Evolutionary conservation across 2,888 invertebrate genomes (phyloP).

Genomic region (Marronus borbonicus): DNA sequence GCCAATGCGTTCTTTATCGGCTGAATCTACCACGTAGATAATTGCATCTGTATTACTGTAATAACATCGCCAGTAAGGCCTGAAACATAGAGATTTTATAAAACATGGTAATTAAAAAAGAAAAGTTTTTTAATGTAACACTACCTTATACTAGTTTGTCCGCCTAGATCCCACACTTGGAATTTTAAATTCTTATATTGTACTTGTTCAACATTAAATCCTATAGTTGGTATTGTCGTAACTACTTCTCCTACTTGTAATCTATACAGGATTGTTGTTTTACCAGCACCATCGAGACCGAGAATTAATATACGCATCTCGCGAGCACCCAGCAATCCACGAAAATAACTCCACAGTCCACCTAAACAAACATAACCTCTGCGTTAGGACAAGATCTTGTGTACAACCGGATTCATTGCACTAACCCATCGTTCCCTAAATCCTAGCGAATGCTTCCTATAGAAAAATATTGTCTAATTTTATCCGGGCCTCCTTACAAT

Average conservation of each 20-base stretch:
- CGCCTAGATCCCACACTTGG: conserved; percentile 99
- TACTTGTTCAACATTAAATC: conserved; percentile 99
- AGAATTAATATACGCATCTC: conserved; percentile 99
- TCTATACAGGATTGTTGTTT: conserved; percentile 98
- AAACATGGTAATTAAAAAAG: not conserved
- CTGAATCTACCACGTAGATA: conserved; percentile 99
- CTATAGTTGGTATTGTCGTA: conserved; percentile 98
- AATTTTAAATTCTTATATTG: conserved; percentile 99
- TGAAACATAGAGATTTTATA: conserved; percentile 64
- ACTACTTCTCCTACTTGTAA: conserved; percentile 99
- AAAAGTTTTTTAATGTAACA: not conserved
- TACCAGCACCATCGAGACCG: conserved; percentile 98
- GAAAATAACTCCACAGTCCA: conserved; percentile 96
- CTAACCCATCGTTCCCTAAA: conserved; percentile 45
- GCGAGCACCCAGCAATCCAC: conserved; percentile 93
- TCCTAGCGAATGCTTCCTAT: conserved; percentile 19
- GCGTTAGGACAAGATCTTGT: not conserved
- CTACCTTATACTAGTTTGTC: conserved; percentile 98
- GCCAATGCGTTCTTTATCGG: conserved; percentile 98
- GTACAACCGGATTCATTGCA: not conserved
- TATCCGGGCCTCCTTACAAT: conserved; percentile 29
- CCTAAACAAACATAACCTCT: conserved; percentile 74
- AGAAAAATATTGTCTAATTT: conserved; percentile 38
- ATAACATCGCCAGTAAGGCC: conserved; percentile 99
- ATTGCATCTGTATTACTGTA: conserved; percentile 99